These are phyloP conservation scores for Stichodactyla mertensii DNA, from an alignment of 64 coral and sea anemone genomes.

Conservation along the genomic window DNA sequence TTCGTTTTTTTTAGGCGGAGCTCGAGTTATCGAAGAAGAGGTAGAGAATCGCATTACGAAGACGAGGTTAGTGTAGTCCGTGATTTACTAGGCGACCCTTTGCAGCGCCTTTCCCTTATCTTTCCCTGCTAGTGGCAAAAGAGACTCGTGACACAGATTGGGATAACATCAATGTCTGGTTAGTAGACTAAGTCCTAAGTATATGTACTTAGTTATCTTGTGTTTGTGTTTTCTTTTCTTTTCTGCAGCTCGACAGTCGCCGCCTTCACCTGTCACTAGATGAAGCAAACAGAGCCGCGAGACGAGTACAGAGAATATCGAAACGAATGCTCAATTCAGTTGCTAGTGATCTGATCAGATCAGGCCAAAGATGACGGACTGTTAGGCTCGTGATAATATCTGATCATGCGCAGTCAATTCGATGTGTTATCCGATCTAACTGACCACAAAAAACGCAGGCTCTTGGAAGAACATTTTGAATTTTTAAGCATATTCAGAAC, in stretches of 20 bases:
- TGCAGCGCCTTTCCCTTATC: too few species aligned
- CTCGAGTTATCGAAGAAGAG: neutral
- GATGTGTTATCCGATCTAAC: neutral
- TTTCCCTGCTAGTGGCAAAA: too few species aligned
- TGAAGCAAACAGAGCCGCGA: slow-evolving; percentile 77
- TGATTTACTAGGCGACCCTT: neutral
- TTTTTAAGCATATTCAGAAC: neutral
- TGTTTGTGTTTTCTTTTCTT: neutral
- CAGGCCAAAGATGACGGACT: slow-evolving; percentile 52
- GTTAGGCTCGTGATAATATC: neutral
- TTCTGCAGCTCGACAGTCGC: slow-evolving; percentile 57
- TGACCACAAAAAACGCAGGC: neutral
- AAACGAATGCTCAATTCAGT: slow-evolving; percentile 78
- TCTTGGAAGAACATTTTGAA: neutral
- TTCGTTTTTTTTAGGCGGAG: neutral
- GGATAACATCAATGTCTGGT: too few species aligned
- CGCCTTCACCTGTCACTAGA: slow-evolving; percentile 86
- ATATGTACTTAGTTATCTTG: too few species aligned
- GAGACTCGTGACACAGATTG: too few species aligned
- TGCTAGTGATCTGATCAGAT: slow-evolving; percentile 74
- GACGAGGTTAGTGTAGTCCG: neutral
- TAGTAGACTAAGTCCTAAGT: too few species aligned
- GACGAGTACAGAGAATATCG: slow-evolving; percentile 71
- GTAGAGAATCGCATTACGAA: neutral
- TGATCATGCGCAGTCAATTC: neutral